Evolutionary conservation across 2,888 invertebrate genomes (phyloP), one percentile per base, ranked within the genome.

Genomic region (Cerastis rubricosa): DNA sequence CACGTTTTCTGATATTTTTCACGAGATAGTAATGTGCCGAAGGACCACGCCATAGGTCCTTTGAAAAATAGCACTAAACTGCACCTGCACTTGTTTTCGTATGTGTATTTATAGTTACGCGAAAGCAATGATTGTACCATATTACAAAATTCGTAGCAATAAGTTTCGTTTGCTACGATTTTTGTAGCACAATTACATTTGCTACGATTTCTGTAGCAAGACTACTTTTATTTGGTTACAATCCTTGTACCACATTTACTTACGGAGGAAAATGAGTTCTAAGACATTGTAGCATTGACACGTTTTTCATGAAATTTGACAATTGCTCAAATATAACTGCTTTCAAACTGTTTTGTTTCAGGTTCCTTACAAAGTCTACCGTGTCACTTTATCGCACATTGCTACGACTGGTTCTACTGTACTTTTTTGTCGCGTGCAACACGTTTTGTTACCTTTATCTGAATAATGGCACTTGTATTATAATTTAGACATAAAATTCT

Each of bases 401-500:
- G 29, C 68, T 61, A 8, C 0, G 5, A 73, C 17, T 85, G 40
- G 57, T 19, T 25, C 57, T 84, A 68, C 86, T 49, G 69, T 5
- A 47, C 0, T n/a, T 25, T 61, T 2, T 40, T 77, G n/a, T n/a
- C 5, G 0, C 25, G 25, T 51, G 22, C 7, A 22, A 51, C 29
- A 61, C 4, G 19, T 63, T 65, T 66, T 78, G 71, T 69, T 69
- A 40, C 71, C 35, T 65, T 63, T 70, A 78, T 86, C 40, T 49
- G 17, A 65, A 80, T 76, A 86, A 84, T 78, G 69, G 54, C 73
- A 71, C 64, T 86, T 73, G 22, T 83, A 85, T 86, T 77, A 80
- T 88, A 85, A 87, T 87, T 78, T 83, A 87, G 88, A 88, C 88
- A 83, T 87, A 84, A 87, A 80, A 84, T 43, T 65, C 63, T 61